These are phyloP conservation scores for Caradrina clavipalpis DNA, from an alignment of 2,888 invertebrate genomes.

Conservation along the genomic window DNA sequence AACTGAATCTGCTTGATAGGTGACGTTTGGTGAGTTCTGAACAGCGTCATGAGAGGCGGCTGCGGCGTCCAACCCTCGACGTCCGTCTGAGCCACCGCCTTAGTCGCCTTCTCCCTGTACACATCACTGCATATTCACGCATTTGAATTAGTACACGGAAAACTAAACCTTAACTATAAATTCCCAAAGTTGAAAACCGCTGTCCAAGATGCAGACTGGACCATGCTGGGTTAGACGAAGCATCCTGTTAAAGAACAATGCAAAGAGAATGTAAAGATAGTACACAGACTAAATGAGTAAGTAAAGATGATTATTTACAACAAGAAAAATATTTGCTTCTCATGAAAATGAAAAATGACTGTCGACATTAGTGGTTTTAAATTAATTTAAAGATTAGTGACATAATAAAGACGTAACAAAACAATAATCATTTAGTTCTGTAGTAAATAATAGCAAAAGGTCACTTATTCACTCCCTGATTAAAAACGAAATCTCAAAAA, in stretches of 20 bases:
- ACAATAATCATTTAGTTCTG: background rate
- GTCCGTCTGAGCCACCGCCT: constrained; percentile 78
- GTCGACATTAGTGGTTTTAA: background rate
- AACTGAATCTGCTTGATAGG: constrained; percentile 93
- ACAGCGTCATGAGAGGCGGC: constrained; percentile 94
- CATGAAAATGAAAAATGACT: constrained; percentile 6
- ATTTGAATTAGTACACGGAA: constrained; percentile 66
- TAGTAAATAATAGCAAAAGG: no score
- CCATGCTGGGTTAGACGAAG: constrained; percentile 65
- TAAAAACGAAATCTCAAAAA: no score
- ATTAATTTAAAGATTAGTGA: background rate
- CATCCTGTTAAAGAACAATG: constrained; percentile 54
- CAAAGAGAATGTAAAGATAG: constrained; percentile 40
- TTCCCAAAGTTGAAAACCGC: constrained; percentile 59
- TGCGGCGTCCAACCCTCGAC: constrained; percentile 92
- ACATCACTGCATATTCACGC: constrained; percentile 81
- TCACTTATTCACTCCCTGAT: no score
- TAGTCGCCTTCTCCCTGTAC: constrained; percentile 86
- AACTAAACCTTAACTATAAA: constrained; percentile 68
- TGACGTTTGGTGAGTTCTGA: constrained; percentile 93
- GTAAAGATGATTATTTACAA: constrained; percentile 12
- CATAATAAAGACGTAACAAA: background rate
- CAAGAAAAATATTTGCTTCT: background rate
- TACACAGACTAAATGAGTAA: constrained; percentile 32
- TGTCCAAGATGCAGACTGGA: constrained; percentile 60